A percentile compares a stretch with the other conserved stretches of the same genome.
These are phyloP conservation scores for Geococcyx californianus DNA, from an alignment of 2,113 vertebrate species.

Conservation along the genomic window DNA sequence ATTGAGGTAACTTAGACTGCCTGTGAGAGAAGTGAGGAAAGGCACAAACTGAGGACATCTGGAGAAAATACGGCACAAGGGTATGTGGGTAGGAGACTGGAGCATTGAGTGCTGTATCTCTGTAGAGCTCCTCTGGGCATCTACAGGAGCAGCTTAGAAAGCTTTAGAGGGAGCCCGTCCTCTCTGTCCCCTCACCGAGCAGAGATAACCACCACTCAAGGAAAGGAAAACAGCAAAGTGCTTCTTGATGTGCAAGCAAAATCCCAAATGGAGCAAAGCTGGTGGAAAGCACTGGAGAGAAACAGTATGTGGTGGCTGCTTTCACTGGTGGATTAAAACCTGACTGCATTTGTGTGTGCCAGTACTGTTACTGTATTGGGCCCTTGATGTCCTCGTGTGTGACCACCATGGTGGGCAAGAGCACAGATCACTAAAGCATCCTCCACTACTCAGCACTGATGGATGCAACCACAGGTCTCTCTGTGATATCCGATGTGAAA, in stretches of 20 bases:
- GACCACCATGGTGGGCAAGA: background rate
- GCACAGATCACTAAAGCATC: background rate
- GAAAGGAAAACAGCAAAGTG: background rate
- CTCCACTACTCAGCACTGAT: background rate
- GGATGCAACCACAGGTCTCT: background rate
- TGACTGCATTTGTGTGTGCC: background rate
- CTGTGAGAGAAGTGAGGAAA: background rate
- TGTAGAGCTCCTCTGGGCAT: background rate
- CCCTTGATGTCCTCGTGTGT: background rate
- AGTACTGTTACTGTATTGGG: background rate
- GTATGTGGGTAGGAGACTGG: background rate
- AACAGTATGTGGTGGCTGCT: background rate
- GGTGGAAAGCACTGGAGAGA: background rate
- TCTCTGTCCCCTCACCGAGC: background rate
- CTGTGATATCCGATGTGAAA: background rate
- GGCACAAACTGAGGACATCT: fast-evolving
- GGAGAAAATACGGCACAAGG: background rate
- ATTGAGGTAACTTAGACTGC: background rate
- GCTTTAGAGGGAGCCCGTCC: background rate
- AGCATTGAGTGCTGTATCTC: background rate
- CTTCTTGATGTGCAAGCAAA: background rate
- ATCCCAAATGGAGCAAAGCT: background rate
- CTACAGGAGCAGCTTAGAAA: background rate
- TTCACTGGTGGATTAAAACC: fast-evolving
- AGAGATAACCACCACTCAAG: background rate